Conservation (phyloP, 2,797 vertebrate species). For the Gymnothorax javanicus region DNA sequence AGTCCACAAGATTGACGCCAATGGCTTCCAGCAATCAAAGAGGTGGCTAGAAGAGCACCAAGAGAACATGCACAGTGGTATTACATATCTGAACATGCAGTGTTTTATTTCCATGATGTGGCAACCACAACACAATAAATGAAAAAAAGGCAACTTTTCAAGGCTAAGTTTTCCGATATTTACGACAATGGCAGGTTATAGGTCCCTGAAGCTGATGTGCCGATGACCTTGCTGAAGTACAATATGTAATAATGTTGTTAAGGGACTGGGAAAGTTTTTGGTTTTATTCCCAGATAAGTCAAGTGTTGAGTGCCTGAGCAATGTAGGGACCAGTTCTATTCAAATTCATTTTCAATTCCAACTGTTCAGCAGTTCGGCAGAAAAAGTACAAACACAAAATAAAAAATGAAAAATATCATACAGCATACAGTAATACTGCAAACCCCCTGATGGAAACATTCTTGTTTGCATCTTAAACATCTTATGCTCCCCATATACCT, state of each 20-base stretch:
- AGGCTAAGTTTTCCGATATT: not conserved
- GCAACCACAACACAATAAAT: not conserved
- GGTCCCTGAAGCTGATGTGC: no score
- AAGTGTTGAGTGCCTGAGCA: not conserved
- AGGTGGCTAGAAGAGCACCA: conserved; percentile 20
- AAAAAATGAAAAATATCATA: no score
- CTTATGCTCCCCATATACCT: no score
- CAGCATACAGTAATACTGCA: no score
- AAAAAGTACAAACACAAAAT: no score
- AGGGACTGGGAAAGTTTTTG: not conserved
- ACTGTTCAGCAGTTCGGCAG: not conserved
- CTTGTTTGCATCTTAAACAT: no score
- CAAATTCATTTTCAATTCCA: not conserved
- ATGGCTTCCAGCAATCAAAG: conserved; percentile 24
- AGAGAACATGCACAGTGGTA: conserved; percentile 15
- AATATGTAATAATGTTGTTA: no score
- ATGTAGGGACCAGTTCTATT: not conserved
- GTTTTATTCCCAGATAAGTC: not conserved
- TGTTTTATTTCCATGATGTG: conserved; percentile 14
- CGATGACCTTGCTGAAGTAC: no score
- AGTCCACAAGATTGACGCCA: conserved; percentile 23
- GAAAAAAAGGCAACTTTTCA: not conserved
- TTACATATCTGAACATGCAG: not conserved
- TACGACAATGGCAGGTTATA: not conserved
- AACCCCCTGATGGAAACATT: no score